These are phyloP conservation scores for Disparrhopalites patrizii DNA, from an alignment of 2,888 invertebrate species.

Conservation along the genomic window DNA sequence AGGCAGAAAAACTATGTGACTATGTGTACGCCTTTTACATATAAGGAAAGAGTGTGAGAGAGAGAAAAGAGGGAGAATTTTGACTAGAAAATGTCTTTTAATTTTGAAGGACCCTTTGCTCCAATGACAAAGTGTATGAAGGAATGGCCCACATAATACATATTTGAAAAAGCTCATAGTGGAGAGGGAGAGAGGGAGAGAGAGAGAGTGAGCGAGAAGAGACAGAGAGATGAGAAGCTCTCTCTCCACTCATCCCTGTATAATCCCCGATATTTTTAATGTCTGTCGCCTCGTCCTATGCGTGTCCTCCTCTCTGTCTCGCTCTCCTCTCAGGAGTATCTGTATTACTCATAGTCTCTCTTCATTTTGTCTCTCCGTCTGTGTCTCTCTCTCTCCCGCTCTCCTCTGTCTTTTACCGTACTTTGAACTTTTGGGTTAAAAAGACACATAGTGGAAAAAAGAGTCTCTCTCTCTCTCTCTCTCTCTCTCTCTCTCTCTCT, in stretches of 20 bases:
- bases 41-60: too few species aligned
- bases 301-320: not conserved
- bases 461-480: too few species aligned
- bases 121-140: too few species aligned
- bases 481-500: too few species aligned
- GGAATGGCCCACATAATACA: too few species aligned
- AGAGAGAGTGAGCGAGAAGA: constrained; percentile 12
- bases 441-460: too few species aligned
- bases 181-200: not conserved
- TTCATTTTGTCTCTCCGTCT: not conserved
- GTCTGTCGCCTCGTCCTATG: constrained; percentile 23
- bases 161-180: not conserved
- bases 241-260: constrained; percentile 17
- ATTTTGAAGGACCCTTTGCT: constrained; percentile 24
- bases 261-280: constrained; percentile 28
- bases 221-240: constrained; percentile 4
- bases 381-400: not conserved
- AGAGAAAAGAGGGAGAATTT: constrained; percentile 3
- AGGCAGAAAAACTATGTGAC: not conserved
- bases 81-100: constrained; percentile 15
- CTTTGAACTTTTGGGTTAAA: too few species aligned
- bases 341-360: not conserved
- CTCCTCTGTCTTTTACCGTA: too few species aligned
- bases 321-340: not conserved
- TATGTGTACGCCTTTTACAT: too few species aligned